phyloP scores from a whole-genome alignment of 2,888 invertebrate species.

The Brenthis daphne region DNA sequence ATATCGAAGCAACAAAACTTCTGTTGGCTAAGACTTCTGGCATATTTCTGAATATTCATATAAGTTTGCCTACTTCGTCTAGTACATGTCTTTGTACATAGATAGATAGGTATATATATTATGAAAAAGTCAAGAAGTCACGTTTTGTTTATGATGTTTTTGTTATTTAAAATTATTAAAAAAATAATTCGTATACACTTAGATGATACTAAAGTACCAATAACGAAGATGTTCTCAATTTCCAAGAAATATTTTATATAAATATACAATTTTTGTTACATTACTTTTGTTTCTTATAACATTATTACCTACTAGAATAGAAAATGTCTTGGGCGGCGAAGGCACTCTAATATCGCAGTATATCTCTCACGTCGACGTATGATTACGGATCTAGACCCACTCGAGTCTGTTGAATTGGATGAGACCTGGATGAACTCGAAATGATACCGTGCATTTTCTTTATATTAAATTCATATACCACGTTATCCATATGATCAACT shows the following conservation, averaged over 20 bases:
- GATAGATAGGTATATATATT: too few relatives aligned
- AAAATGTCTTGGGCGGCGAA: constrained; percentile 15
- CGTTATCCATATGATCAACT: background rate
- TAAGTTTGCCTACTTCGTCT: background rate
- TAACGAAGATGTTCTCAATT: too few relatives aligned
- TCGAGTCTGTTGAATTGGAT: constrained; percentile 26
- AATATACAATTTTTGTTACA: too few relatives aligned
- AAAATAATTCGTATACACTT: too few relatives aligned
- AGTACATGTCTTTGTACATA: too few relatives aligned
- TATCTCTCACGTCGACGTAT: constrained; percentile 29
- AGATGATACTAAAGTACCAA: too few relatives aligned
- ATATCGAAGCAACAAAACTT: constrained; percentile 25
- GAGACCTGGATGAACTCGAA: constrained; percentile 24
- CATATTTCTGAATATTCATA: background rate
- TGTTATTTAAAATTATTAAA: too few relatives aligned
- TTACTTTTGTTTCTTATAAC: background rate
- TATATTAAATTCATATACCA: constrained; percentile 7
- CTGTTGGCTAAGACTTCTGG: constrained; percentile 22
- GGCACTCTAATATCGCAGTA: constrained; percentile 22
- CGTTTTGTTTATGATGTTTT: too few relatives aligned
- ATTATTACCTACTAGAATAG: constrained; percentile 6
- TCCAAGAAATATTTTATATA: too few relatives aligned
- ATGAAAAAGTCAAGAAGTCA: too few relatives aligned
- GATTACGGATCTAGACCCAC: constrained; percentile 29
- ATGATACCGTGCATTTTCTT: constrained; percentile 16